Evolutionary conservation across 2,113 vertebrate species (phyloP).

Genomic region (Eurypyga helias): DNA sequence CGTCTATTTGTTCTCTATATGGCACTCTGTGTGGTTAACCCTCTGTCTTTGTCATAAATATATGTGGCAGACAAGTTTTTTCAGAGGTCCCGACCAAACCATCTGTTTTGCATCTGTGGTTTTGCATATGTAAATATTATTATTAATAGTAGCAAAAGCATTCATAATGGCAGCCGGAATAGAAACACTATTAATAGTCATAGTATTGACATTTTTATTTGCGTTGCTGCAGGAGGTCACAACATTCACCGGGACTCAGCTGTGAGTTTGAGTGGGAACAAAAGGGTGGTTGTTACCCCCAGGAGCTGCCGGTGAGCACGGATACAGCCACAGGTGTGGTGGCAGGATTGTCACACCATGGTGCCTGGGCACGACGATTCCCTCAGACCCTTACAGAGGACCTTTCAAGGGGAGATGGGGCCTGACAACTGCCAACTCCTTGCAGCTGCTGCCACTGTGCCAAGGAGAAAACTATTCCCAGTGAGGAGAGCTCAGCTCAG

Average conservation of each 20-base stretch:
- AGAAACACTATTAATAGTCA: slow-evolving; percentile 62
- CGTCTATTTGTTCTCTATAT: slow-evolving; percentile 42
- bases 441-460: not conserved
- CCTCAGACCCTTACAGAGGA: not conserved
- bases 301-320: not conserved
- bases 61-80: slow-evolving; percentile 42
- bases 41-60: slow-evolving; percentile 47
- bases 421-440: not conserved
- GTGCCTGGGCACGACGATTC: fast-evolving
- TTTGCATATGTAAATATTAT: slow-evolving; percentile 73
- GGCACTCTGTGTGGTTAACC: slow-evolving; percentile 49
- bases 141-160: slow-evolving; percentile 65
- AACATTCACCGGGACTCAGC: not conserved
- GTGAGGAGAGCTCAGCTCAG: not conserved
- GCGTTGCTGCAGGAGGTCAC: slow-evolving; percentile 40
- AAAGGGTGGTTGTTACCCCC: not conserved
- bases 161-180: slow-evolving; percentile 47
- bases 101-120: slow-evolving; percentile 67
- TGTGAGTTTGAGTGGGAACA: not conserved
- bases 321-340: not conserved
- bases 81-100: slow-evolving; percentile 37
- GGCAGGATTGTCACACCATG: not conserved
- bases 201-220: slow-evolving; percentile 37
- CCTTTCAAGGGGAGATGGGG: not conserved
- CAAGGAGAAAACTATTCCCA: not conserved